Percentiles rank a stretch among this genome's conserved stretches.
These are phyloP conservation scores for Argyresthia goedartella DNA, from an alignment of 2,888 invertebrate species.

Conservation along the genomic window DNA sequence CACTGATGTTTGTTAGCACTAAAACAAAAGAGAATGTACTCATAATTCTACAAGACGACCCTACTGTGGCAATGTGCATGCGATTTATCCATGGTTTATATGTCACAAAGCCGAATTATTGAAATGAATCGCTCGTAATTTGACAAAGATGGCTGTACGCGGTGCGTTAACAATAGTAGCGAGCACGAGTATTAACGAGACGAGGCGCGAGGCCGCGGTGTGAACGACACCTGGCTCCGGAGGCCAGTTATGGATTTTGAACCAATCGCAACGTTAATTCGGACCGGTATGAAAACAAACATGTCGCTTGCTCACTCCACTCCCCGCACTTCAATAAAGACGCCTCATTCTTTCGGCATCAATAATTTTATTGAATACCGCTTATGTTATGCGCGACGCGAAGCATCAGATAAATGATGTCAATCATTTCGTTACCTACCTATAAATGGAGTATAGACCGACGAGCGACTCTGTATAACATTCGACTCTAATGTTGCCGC, in stretches of 20 bases:
- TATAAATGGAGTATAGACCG: too few species aligned
- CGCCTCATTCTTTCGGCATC: slow-evolving; percentile 38
- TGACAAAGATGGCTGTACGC: slow-evolving; percentile 70
- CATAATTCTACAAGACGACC: slow-evolving; percentile 41
- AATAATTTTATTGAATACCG: slow-evolving; percentile 34
- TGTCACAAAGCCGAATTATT: slow-evolving; percentile 43
- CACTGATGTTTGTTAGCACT: slow-evolving; percentile 35
- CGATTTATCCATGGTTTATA: slow-evolving; percentile 50
- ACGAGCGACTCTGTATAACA: too few species aligned
- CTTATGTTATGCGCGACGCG: background rate
- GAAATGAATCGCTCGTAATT: slow-evolving; percentile 61
- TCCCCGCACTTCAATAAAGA: slow-evolving; percentile 23
- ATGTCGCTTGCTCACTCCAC: slow-evolving; percentile 38
- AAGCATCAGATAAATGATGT: too few species aligned
- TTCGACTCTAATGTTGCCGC: too few species aligned
- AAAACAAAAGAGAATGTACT: slow-evolving; percentile 68
- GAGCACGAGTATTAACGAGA: slow-evolving; percentile 69
- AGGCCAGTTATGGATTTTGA: slow-evolving; percentile 71
- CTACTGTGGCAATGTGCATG: slow-evolving; percentile 33
- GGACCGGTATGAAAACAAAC: slow-evolving; percentile 69
- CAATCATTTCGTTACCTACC: background rate
- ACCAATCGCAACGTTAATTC: slow-evolving; percentile 70
- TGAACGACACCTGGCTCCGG: slow-evolving; percentile 71
- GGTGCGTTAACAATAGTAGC: slow-evolving; percentile 68
- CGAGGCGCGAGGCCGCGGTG: slow-evolving; percentile 71